Base-by-base conservation (phyloP, 2,797 vertebrate genomes). In the Danio jaintianensis region DNA sequence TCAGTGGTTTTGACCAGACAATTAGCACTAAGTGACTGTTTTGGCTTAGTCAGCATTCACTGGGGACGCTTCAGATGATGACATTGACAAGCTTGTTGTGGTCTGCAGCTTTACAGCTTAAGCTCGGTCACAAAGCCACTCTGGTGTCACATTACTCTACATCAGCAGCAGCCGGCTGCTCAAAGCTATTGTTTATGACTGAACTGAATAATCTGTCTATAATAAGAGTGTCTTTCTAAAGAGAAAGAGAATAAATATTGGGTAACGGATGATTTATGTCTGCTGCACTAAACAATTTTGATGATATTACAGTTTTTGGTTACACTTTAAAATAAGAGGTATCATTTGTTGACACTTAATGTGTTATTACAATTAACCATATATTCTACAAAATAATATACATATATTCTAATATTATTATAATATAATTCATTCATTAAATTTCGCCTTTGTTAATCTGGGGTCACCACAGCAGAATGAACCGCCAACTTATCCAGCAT, bases 11-110 rank as follows among this genome's bases (percentile, higher is more conserved):
- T 76, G 29, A 20, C 22, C 50, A 66, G 20, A 56, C 10, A 76
- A 9, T 55, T 10, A 11, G 6, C 62, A 48, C 15, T 18, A 38
- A 18, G 22, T 62, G 22, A 62, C 38, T 77, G 40, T 55, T 77
- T 77, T 45, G 4, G 40, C 15, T 45, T 7, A 55, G 75, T 67
- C 71, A 48, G 55, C 22, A 40, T 75, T 75, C 38, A 75, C 47
- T 64, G n/a, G 61, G 22, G 40, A 4, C 15, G 1, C 15, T 58
- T 77, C 4, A 9, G n/a, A 53, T 22, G 42, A 58, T 67, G 42
- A 48, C 63, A 58, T 58, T 78, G 40, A 29, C 15, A 10, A 68
- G 64, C 53, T 22, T 59, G 7, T 77, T 68, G 52, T 67, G 52
- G 43, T 59, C 42, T 40, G 22, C 53, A 48, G 52, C 42, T 29